A percentile compares a stretch with the other conserved stretches of the same genome.
phyloP scores from a whole-genome alignment of 2,888 invertebrate genomes.

The Agrochola lychnidis region DNA sequence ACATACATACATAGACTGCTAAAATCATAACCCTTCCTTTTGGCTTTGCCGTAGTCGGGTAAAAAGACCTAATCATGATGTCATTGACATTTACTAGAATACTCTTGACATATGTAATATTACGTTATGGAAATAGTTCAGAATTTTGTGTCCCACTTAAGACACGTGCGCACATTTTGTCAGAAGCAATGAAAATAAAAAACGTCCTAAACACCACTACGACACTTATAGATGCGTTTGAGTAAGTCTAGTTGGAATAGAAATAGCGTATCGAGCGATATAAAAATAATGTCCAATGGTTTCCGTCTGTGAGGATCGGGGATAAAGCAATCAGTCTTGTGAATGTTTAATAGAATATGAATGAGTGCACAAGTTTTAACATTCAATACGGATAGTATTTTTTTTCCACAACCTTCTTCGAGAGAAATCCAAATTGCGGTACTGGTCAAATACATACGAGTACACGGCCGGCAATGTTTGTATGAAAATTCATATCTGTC shows the following conservation, averaged over 20 bases:
- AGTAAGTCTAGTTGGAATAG: conserved; percentile 41
- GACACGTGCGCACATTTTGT: conserved; percentile 56
- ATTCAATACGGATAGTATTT: background rate
- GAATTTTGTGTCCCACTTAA: conserved; percentile 48
- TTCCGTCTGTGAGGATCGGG: conserved; percentile 11
- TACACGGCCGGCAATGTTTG: too few relatives aligned
- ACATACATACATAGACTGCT: too few relatives aligned
- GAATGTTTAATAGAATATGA: conserved; percentile 16
- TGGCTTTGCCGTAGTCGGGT: too few relatives aligned
- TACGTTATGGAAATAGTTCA: conserved; percentile 50
- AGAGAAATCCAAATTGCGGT: too few relatives aligned
- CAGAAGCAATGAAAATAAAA: conserved; percentile 55
- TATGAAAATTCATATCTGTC: too few relatives aligned
- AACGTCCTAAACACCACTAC: conserved; percentile 33
- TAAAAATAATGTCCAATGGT: conserved; percentile 20
- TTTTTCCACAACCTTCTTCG: too few relatives aligned
- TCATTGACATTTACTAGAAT: conserved; percentile 39
- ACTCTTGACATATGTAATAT: background rate
- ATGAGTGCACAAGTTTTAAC: background rate
- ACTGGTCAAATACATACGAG: too few relatives aligned
- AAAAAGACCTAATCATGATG: background rate
- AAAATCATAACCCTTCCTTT: too few relatives aligned
- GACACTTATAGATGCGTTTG: conserved; percentile 32
- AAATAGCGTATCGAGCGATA: conserved; percentile 40
- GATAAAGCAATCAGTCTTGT: conserved; percentile 1